These are phyloP conservation scores for Callosobruchus maculatus DNA, from an alignment of 2,888 invertebrate genomes.

Conservation along the genomic window DNA sequence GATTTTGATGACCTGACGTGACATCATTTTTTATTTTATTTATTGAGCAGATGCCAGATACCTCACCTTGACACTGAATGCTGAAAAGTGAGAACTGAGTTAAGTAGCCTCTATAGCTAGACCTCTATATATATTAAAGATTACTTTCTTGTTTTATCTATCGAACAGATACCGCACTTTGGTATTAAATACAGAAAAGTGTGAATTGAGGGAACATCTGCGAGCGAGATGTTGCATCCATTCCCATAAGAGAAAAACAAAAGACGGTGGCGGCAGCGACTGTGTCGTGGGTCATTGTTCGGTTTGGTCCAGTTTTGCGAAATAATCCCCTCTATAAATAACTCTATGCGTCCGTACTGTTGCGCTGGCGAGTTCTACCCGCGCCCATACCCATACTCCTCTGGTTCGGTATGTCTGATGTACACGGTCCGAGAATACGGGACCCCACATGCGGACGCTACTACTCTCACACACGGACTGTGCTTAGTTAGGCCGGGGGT, in stretches of 20 bases:
- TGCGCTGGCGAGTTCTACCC: background rate
- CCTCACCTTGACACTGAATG: too few species aligned
- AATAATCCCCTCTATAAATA: conserved; percentile 23
- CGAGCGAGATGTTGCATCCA: too few species aligned
- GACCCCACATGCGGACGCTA: background rate
- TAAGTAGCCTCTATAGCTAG: too few species aligned
- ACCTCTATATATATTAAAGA: too few species aligned
- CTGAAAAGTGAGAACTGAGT: too few species aligned
- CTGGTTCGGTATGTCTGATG: background rate
- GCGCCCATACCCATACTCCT: background rate
- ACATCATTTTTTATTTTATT: too few species aligned
- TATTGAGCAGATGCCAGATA: too few species aligned
- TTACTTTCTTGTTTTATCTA: too few species aligned
- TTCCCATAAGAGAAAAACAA: background rate
- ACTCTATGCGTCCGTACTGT: background rate
- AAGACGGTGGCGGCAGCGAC: background rate
- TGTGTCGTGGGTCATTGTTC: conserved; percentile 11
- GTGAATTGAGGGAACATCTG: too few species aligned
- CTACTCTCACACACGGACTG: background rate
- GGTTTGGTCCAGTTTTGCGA: conserved; percentile 29
- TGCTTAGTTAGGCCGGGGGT: background rate
- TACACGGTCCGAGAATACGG: background rate
- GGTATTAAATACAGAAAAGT: too few species aligned
- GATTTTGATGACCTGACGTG: too few species aligned
- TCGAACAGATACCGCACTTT: too few species aligned